These are phyloP conservation scores for Pandemis corylana DNA, from an alignment of 2,888 invertebrate species.

Conservation along the genomic window DNA sequence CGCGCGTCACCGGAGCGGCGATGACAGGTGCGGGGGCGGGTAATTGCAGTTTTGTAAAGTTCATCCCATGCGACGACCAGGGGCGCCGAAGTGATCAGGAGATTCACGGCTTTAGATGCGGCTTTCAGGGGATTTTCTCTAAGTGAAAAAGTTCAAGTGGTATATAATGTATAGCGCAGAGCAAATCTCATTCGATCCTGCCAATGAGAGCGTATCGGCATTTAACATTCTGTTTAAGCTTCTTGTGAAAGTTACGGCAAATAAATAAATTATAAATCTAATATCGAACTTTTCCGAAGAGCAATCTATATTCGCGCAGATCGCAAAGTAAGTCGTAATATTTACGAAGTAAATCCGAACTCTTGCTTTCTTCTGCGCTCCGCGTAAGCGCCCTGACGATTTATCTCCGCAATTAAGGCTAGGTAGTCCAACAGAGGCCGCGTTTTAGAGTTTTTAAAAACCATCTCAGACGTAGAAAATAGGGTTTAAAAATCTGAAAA, in stretches of 20 bases:
- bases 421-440: too few relatives aligned
- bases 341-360: constrained; percentile 31
- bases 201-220: background rate
- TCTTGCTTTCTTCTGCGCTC: constrained; percentile 10
- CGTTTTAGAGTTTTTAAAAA: too few relatives aligned
- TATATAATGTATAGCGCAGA: background rate
- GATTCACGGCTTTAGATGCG: constrained; percentile 1
- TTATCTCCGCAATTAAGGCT: constrained; percentile 36
- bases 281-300: background rate
- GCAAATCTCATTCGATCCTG: background rate
- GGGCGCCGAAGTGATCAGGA: constrained; percentile 8
- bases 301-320: constrained; percentile 4
- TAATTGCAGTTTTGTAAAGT: constrained; percentile 34
- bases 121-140: constrained; percentile 2
- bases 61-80: constrained; percentile 13
- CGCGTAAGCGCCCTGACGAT: constrained; percentile 18
- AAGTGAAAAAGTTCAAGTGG: constrained; percentile 25
- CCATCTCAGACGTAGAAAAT: too few relatives aligned
- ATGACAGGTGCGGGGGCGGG: constrained; percentile 23
- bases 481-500: too few relatives aligned
- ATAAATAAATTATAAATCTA: constrained; percentile 10
- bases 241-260: background rate
- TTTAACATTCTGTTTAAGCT: background rate
- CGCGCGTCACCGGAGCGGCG: constrained; percentile 14
- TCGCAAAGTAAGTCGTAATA: constrained; percentile 10